phyloP scores from a whole-genome alignment of 1,140 invertebrate genomes.

The Lutraria rhynchaena region DNA sequence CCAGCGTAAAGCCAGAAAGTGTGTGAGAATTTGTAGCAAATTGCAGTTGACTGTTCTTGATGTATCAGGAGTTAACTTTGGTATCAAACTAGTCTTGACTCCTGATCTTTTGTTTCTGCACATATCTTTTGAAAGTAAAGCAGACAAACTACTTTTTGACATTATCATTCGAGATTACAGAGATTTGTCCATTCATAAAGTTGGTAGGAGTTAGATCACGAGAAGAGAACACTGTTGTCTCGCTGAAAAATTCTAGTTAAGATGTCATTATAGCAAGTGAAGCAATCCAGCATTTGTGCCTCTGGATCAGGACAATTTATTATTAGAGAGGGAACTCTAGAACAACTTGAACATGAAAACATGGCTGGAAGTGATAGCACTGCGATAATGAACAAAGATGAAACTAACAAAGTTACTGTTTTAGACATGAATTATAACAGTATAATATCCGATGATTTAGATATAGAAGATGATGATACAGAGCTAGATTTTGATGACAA shows the following conservation, averaged over 20 bases:
- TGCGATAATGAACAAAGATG: background rate
- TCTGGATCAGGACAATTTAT: too few relatives aligned
- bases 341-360: background rate
- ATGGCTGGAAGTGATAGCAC: background rate
- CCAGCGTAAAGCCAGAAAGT: conserved; percentile 17
- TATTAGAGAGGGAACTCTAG: background rate
- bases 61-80: conserved; percentile 7
- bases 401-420: background rate
- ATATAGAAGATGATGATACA: background rate
- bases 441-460: background rate
- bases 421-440: conserved; percentile 2
- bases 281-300: too few relatives aligned
- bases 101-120: conserved; percentile 16
- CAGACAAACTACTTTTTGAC: conserved; percentile 17
- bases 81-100: conserved; percentile 15
- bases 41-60: conserved; percentile 34
- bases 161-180: conserved; percentile 1
- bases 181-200: conserved; percentile 34
- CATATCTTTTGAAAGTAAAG: conserved; percentile 6
- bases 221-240: conserved; percentile 19
- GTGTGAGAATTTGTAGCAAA: conserved; percentile 26
- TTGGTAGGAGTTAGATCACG: too few relatives aligned
- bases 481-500: conserved; percentile 31
- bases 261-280: too few relatives aligned
- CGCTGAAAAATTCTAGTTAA: conserved; percentile 20